Evolutionary conservation across 2,113 vertebrate genomes (phyloP), one percentile per base, ranked within the genome.

Genomic region (Varanus komodoensis): DNA sequence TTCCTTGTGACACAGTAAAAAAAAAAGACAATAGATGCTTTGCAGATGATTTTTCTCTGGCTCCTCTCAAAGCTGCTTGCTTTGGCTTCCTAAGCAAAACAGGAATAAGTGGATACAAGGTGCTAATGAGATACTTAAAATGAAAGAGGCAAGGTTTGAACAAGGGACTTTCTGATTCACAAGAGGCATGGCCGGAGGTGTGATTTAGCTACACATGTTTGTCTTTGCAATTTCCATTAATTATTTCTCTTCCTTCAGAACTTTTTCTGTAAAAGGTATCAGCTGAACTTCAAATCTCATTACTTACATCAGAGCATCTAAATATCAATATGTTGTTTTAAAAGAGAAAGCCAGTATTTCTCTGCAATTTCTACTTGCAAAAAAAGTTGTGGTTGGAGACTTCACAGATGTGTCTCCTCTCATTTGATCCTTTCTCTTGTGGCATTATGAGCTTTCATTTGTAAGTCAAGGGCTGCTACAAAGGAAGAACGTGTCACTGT

Each of bases 351-450:
- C 64, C 52, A 61, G 74, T 64, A 61, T 89, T 83, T 69, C 32
- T 81, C 71, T 88, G 68, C 48, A 71, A 54, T 2, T 73, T 71
- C 32, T 79, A 27, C 75, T 88, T 57, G 68, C 73, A 67, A 61
- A 86, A 86, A n/a, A 57, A 8, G 34, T 73, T n/a, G 38, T 25
- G 52, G 54, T 61, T 71, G 54, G 85, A 52, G 71, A 88, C n/a
- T 71, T 82, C 71, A 64, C 80, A 89, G 80, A 34, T 74, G 80
- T 54, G 54, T 54, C 11, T 54, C 52, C 54, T 82, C 88, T 83
- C 38, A 48, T 83, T 89, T 75, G 88, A 89, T 89, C 80, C 61
- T 75, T 89, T 89, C 80, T 83, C 69, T 73, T n/a, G 34, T 75
- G 69, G 75, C 88, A 89, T 52, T 19, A 48, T 23, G 87, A 89